phyloP scores from a whole-genome alignment of 2,113 vertebrate genomes.

The Craseonycteris thonglongyai region DNA sequence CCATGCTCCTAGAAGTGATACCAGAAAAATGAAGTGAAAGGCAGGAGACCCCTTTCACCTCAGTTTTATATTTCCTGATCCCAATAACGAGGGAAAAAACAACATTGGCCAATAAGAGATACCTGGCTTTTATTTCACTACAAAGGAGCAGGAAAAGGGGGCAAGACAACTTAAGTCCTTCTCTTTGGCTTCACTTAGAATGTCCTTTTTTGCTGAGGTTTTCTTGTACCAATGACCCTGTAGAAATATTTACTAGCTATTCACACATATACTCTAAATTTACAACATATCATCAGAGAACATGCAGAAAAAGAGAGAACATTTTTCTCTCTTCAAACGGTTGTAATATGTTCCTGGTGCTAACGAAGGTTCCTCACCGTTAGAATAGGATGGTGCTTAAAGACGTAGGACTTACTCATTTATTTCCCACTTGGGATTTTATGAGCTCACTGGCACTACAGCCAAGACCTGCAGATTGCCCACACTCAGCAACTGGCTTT shows the following conservation, averaged over 20 bases:
- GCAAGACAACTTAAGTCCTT: neutral
- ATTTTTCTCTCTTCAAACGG: neutral
- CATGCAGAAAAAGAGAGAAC: neutral
- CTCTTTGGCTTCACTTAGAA: neutral
- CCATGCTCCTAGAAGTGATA: constrained; percentile 7
- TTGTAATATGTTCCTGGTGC: neutral
- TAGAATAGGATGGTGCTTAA: neutral
- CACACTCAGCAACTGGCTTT: neutral
- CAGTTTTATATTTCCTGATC: neutral
- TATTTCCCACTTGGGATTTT: neutral
- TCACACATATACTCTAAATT: neutral
- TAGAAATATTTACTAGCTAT: neutral
- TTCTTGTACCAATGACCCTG: neutral
- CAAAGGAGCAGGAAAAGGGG: neutral
- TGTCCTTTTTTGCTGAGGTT: neutral
- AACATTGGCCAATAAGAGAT: neutral
- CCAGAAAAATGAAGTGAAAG: constrained; percentile 26
- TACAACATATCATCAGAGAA: neutral
- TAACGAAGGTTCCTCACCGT: neutral
- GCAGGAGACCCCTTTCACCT: neutral
- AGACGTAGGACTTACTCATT: neutral
- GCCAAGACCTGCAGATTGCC: neutral
- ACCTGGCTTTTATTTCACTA: neutral
- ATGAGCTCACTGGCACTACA: neutral
- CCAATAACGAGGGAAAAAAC: neutral